Evolutionary conservation across 2,888 invertebrate genomes (phyloP).

Genomic region (Amorpha juglandis): DNA sequence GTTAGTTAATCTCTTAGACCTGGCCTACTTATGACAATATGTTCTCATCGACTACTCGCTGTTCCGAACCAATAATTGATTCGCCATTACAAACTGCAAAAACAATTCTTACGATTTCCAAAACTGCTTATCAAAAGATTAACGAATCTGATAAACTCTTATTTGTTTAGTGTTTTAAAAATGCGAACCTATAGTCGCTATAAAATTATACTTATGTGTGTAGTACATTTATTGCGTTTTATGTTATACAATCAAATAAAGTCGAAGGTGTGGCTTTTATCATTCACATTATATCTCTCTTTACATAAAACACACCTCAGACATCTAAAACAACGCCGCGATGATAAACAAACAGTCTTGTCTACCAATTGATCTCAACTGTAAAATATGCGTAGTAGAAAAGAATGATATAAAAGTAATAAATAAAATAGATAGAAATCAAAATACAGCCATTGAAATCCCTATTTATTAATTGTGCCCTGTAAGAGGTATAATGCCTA

Average conservation of each 20-base stretch:
- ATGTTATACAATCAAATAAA: not conserved
- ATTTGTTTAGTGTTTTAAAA: not conserved
- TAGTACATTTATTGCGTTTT: not conserved
- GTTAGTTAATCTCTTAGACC: constrained; percentile 20
- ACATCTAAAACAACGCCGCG: not conserved
- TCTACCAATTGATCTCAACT: constrained; percentile 8
- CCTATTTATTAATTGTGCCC: no score
- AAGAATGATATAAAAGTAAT: no score
- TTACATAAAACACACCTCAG: not conserved
- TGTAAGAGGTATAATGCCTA: no score
- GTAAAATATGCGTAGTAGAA: not conserved
- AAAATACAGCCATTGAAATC: no score
- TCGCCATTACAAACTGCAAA: not conserved
- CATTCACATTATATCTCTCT: no score
- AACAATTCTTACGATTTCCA: not conserved
- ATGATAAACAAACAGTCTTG: constrained; percentile 6
- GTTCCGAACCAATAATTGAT: not conserved
- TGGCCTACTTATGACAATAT: constrained; percentile 4
- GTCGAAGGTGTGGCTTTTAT: constrained; percentile 21
- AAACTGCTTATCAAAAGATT: not conserved
- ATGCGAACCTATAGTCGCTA: not conserved
- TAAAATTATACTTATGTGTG: not conserved
- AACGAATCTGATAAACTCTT: not conserved
- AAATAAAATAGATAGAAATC: no score
- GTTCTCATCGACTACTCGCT: not conserved